Conservation (phyloP, 2,113 vertebrate species). For the Myiozetetes cayanensis region DNA sequence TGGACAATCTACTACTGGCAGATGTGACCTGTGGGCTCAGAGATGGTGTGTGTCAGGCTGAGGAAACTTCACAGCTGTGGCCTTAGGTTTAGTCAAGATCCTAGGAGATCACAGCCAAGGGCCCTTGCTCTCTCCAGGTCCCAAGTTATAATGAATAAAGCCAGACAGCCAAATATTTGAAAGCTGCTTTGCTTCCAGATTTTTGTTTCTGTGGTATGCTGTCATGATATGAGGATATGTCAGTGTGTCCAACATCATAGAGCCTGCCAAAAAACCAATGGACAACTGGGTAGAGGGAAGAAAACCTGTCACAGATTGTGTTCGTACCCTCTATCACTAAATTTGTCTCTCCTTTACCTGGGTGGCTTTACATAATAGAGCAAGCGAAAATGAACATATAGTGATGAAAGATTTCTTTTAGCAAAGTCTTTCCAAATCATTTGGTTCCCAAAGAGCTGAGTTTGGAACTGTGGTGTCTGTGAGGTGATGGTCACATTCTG, state of each 20-base stretch:
- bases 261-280: neutral
- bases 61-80: neutral
- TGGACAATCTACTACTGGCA: neutral
- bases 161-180: neutral
- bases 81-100: neutral
- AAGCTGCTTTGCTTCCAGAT: neutral
- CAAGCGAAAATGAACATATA: neutral
- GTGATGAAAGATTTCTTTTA: neutral
- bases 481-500: neutral
- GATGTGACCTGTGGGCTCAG: neutral
- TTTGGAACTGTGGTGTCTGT: neutral
- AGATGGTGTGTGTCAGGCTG: rapidly evolving
- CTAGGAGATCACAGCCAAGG: neutral
- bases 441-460: neutral
- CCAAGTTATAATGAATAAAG: neutral
- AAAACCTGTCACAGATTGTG: neutral
- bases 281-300: neutral
- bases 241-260: neutral
- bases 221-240: neutral
- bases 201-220: neutral
- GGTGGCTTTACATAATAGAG: neutral
- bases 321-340: neutral
- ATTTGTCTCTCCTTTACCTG: rapidly evolving
- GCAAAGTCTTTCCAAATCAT: neutral
- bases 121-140: neutral